Conservation (phyloP, 2,797 vertebrate species). For the Cyclopterus lumpus region DNA sequence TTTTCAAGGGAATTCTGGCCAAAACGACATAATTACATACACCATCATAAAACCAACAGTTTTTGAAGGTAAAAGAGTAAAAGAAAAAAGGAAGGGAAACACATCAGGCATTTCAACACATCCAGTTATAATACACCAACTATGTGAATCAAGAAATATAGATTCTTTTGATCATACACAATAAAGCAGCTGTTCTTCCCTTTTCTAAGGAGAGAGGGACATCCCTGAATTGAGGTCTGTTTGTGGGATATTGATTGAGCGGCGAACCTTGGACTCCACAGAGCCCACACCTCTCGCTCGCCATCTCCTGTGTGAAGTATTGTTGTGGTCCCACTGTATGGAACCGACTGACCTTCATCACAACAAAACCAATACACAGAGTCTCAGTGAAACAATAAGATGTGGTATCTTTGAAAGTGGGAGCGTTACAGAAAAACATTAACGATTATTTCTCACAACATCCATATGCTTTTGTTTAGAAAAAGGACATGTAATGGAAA, state of each 20-base stretch:
- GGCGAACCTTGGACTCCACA: conserved; percentile 55
- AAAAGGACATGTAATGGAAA: background rate
- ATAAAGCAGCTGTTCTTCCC: conserved; percentile 34
- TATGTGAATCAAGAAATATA: background rate
- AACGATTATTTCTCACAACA: background rate
- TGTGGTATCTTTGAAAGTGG: conserved; percentile 1
- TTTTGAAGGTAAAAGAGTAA: background rate
- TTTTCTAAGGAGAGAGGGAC: conserved; percentile 31
- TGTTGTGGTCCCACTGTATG: conserved; percentile 37
- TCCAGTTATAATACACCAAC: background rate
- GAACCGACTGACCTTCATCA: conserved; percentile 59
- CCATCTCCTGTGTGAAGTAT: conserved; percentile 27
- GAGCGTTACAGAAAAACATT: background rate
- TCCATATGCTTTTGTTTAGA: conserved; percentile 4
- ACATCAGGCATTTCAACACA: background rate
- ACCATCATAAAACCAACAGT: background rate
- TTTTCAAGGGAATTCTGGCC: conserved; percentile 20
- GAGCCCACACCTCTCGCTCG: conserved; percentile 37
- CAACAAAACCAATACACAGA: conserved; percentile 25
- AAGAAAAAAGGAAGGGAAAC: background rate
- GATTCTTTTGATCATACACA: conserved; percentile 1
- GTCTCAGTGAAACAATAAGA: conserved; percentile 38
- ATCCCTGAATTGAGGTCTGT: conserved; percentile 54
- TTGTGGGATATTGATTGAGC: conserved; percentile 70
- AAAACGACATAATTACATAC: conserved; percentile 14